These are phyloP conservation scores for Bradypodion ventrale DNA, from an alignment of 2,797 vertebrate genomes.

Conservation along the genomic window DNA sequence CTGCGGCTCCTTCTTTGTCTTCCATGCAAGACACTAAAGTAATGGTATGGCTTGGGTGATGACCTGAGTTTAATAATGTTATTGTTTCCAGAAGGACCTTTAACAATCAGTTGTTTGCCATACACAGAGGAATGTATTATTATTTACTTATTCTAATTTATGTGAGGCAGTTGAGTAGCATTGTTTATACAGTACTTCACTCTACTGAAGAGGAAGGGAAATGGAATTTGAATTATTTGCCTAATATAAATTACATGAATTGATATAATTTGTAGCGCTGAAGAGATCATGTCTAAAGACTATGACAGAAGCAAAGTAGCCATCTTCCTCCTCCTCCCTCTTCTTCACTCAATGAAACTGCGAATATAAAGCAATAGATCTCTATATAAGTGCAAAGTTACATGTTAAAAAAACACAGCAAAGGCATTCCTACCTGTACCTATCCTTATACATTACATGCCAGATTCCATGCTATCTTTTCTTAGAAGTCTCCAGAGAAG, in stretches of 20 bases:
- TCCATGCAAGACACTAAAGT: too few relatives aligned
- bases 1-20: too few relatives aligned
- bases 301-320: background rate
- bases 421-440: too few relatives aligned
- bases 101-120: background rate
- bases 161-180: too few relatives aligned
- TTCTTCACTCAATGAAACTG: background rate
- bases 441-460: background rate
- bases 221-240: background rate
- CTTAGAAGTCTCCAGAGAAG: background rate
- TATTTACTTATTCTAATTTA: background rate
- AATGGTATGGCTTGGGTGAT: background rate
- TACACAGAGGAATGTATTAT: background rate
- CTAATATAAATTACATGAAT: background rate
- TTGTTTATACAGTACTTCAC: background rate
- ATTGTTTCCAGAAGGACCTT: background rate
- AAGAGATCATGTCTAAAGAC: background rate
- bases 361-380: too few relatives aligned
- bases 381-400: background rate
- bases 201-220: background rate
- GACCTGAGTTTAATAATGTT: background rate
- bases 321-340: too few relatives aligned
- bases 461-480: background rate
- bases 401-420: background rate
- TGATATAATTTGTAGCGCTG: too few relatives aligned